Evolutionary conservation across 2,113 vertebrate species (phyloP).

Genomic region (Crotalus helleri): DNA sequence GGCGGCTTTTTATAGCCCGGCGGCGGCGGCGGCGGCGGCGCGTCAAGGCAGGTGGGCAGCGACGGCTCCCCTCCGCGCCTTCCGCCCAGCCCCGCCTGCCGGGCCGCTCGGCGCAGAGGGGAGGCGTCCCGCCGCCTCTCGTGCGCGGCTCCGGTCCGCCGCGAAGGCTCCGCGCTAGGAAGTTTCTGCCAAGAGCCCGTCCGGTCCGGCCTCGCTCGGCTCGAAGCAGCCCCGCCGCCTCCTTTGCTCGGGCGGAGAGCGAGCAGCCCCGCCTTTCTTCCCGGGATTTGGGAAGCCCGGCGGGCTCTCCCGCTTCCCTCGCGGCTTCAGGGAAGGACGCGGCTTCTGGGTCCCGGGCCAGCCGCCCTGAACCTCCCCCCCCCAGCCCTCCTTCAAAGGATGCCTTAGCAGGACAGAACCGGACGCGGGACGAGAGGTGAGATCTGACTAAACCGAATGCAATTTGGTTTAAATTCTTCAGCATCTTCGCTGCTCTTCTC

Average conservation of each 20-base stretch:
- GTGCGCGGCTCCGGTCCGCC: background rate
- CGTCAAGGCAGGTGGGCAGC: too few relatives aligned
- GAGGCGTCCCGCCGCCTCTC: background rate
- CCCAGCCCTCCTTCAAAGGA: background rate
- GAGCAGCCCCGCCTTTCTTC: background rate
- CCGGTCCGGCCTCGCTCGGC: background rate
- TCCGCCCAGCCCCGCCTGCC: too few relatives aligned
- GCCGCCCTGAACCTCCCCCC: rapidly evolving
- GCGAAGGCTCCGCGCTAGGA: background rate
- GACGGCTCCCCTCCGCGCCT: too few relatives aligned
- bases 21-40: too few relatives aligned
- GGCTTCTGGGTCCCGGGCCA: background rate
- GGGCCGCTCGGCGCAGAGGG: too few relatives aligned
- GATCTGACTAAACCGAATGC: background rate
- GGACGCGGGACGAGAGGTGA: background rate
- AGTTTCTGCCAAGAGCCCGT: background rate
- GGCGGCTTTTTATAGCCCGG: too few relatives aligned
- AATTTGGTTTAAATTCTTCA: background rate
- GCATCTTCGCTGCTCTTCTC: too few relatives aligned
- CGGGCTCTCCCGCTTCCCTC: background rate
- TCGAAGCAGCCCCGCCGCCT: background rate
- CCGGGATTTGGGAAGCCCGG: background rate
- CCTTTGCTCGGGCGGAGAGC: background rate
- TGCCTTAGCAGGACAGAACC: background rate
- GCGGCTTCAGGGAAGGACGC: background rate